Evolutionary conservation across 2,113 vertebrate genomes (phyloP), one percentile per base, ranked within the genome.

Genomic region (Myotis davidii): DNA sequence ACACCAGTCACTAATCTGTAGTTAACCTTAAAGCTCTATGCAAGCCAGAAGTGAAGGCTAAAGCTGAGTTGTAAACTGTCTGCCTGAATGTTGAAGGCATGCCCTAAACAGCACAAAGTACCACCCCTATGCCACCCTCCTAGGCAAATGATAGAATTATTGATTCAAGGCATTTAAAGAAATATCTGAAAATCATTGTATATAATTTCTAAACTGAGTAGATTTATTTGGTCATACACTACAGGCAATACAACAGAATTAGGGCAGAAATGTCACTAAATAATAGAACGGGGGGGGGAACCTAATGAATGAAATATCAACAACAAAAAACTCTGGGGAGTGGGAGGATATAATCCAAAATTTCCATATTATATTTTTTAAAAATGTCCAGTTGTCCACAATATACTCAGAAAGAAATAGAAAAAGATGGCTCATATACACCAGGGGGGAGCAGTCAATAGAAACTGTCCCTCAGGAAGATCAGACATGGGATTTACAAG

Each of bases 101-200:
- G 23, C 7, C 17, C 20, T 18, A 90, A 79, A 32, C 17, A 72
- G 5, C 69, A 83, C 9, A 65, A 37, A 72, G 12, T 5, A n/a
- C 39, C 64, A 87, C 0, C 11, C 13, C 39, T 32, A 50, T 59
- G 50, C 42, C 72, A n/a, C 32, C 7, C 34, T 21, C 39, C 50
- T 61, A 45, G 13, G 37, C 42, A 86, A 96, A 89, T 3, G 9
- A 42, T 81, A 25, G 10, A 78, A 34, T 42, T 85, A 67, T 72
- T 76, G 18, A 82, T 70, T 93, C 52, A 79, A 86, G 27, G 23
- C 27, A 42, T 69, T 81, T 48, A 70, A 76, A 32, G 65, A 84
- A 84, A 88, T 81, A 85, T 23, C 20, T 70, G 54, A 79, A 61
- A 96, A 85, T 67, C 83, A 91, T 69, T 74, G 21, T 59, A 76